Base-by-base conservation (phyloP, 2,113 vertebrate genomes). In the Electrona antarctica region DNA sequence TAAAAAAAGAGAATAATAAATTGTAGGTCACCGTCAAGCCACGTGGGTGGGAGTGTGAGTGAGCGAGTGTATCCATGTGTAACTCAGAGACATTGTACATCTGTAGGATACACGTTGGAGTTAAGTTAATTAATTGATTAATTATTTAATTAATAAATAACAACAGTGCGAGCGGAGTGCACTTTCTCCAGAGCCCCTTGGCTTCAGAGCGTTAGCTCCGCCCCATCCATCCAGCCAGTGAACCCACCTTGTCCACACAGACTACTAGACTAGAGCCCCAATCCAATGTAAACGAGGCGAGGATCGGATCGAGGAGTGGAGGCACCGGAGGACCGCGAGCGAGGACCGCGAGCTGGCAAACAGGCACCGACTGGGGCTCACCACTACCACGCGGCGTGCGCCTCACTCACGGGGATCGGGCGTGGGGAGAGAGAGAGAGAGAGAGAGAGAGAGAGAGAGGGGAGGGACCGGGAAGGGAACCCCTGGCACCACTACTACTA, bases 141-240 rank as follows among this genome's bases (percentile, higher is more conserved):
- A 33, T 33, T 33, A 33, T 2, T 33, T 2, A 41, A 41, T 41
- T 21, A 21, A 21, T 21, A 41, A 41, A 33, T 33, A 33, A 33
- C 29, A 33, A 21, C 21, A 21, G 21, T 21, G 21, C 21, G 21
- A 21, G 21, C 71, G 75, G 69, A 59, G 47, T 81, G 73, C 56
- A 85, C 73, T 92, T 93, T 91, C 76, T 65, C 80, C 74, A 65
- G 71, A 85, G 81, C 83, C 92, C 92, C 90, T 93, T 82, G 74
- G 6, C 82, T 76, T 79, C 15, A 79, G 85, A 84, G 12, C 33
- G 63, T 81, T 21, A 76, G 83, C 91, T 74, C 91, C 93, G 89
- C 92, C 92, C 83, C 82, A 21, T 21, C 21, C 21, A 21, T 90
- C 84, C 86, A 76, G 60, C 87, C 55, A 90, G 77, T 73, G 67